Conservation (phyloP, 2,113 vertebrate genomes). For the Hemiscyllium ocellatum region DNA sequence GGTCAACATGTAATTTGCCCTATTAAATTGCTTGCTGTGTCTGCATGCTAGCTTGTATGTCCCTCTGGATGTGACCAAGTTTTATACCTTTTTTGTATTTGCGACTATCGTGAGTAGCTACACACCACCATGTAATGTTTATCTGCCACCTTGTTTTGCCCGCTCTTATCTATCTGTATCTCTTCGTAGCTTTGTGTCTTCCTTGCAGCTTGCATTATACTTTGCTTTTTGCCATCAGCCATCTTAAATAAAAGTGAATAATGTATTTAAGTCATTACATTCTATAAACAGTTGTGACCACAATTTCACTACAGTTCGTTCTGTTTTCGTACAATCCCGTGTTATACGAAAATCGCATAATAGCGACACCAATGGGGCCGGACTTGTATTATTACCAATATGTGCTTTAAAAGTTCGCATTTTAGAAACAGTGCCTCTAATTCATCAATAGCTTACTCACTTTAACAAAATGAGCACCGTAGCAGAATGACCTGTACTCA, state of each 20-base stretch:
- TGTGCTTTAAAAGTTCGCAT: too few species aligned
- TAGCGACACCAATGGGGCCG: too few species aligned
- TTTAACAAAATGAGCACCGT: too few species aligned
- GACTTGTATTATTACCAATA: too few species aligned
- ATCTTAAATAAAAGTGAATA: neutral
- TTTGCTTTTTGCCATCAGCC: neutral
- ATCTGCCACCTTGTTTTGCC: neutral
- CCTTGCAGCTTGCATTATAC: neutral
- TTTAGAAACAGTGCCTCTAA: too few species aligned
- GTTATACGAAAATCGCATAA: too few species aligned
- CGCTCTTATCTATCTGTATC: neutral
- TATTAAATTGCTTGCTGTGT: neutral
- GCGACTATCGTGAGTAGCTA: neutral
- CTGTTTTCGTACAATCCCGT: too few species aligned
- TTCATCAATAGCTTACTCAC: too few species aligned
- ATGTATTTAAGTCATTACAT: too few species aligned
- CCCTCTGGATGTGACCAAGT: neutral
- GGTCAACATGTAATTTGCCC: neutral
- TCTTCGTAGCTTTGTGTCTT: neutral
- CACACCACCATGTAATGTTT: neutral
- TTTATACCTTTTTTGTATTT: neutral
- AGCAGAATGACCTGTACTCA: neutral
- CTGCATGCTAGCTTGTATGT: neutral
- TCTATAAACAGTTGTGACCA: neutral
- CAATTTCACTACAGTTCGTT: too few species aligned